Base-by-base conservation (phyloP, 2,113 vertebrate species). In the Phainopepla nitens region DNA sequence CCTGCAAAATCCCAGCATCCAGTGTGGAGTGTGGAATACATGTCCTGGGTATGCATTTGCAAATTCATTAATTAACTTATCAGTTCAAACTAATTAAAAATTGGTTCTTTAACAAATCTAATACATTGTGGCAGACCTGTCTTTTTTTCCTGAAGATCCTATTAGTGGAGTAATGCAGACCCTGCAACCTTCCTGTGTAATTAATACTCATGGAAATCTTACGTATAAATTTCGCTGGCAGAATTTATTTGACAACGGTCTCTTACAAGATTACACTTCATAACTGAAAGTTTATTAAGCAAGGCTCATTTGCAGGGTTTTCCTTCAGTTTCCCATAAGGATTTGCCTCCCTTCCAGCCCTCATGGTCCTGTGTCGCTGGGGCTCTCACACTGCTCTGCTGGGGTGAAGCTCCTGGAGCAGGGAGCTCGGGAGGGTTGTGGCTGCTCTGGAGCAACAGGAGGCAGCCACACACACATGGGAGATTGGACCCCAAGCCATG, bases 21-120 rank as follows among this genome's bases (percentile, higher is more conserved):
- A 41, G 53, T 44, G 27, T 41, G 27, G 45, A 85, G 11, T 51
- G 56, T 56, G 29, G 7, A 77, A 90, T 80, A 47, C 82, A 86
- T 71, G 93, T 82, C 71, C 89, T 66, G 87, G 33, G 3, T 58
- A 65, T 31, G 82, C 88, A 90, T 93, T 80, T 95, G 93, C 82
- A 83, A 96, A 80, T 86, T 88, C 89, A 95, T 95, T 97, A 91
- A 95, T 96, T 95, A 92, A 96, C 89, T 96, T 95, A 97, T 95
- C 93, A 94, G 87, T 71, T 85, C 72, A 96, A 90, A 95, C 84
- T 93, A 96, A 97, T 96, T 97, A 94, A 94, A 94, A 87, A 73
- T 61, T 1, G 4, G 54, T 72, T 78, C 85, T 95, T 88, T 90
- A 97, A 80, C 82, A 92, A 88, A 85, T 95, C 54, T 91, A 91